Evolutionary conservation across 2,888 invertebrate genomes (phyloP), one percentile per base, ranked within the genome.

Genomic region (Limenitis camilla): DNA sequence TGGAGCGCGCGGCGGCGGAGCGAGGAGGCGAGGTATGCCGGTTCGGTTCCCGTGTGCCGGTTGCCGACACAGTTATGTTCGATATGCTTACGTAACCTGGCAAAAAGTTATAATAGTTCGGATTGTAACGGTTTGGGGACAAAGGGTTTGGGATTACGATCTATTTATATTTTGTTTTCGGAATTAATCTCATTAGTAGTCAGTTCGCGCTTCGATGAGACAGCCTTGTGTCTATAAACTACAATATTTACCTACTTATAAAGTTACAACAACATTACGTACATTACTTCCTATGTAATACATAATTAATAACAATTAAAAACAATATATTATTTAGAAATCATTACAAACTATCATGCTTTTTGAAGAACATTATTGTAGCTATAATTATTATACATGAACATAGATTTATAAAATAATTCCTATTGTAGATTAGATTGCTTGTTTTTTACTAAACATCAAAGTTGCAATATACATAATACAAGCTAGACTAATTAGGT

Each of bases 21-120:
- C 19, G 19, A 1, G 19, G 19, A 56, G 57, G 52, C 64, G 64
- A 63, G 80, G 81, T 79, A 81, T 78, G 78, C 80, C 68, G 63
- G 74, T 73, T 76, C 72, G 72, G 69, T 76, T 77, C 79, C 78
- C 81, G 70, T 69, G 68, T 65, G 65, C 66, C 51, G 56, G 9
- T 28, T 45, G 59, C 46, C 44, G 44, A 69, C 78, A 81, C 84
- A 82, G 84, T 84, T 85, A 85, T 83, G 79, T 78, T 76, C 72
- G 78, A 76, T 76, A 81, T 78, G 78, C 78, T 84, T 84, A 77
- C 81, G 83, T 76, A 84, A 84, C 74, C 61, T 60, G 51, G 54
- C 62, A 68, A 69, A 67, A 65, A 64, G 57, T 49, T 38, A 49
- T 55, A 53, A 50, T 52, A 47, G 52, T 49, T 49, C 45, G 46